Base-by-base conservation (phyloP, 2,888 invertebrate species). In the Isotomurus palustris region DNA sequence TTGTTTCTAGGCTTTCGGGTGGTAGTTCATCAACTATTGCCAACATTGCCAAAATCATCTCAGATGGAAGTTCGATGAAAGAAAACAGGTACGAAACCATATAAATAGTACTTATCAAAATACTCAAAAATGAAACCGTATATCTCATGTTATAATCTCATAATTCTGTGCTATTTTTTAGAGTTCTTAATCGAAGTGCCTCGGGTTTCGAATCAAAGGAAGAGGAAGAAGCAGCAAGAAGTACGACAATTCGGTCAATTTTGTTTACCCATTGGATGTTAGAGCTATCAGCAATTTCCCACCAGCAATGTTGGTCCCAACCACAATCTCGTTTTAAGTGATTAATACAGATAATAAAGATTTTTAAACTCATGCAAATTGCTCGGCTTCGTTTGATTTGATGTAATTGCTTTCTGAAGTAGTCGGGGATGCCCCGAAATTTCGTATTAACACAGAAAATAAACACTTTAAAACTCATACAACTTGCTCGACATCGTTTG, bases 191-290 rank as follows among this genome's bases (percentile, higher is more conserved):
- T 24, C 36, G 54, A 47, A 14, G 51, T 4, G 25, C 54, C 27
- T 3, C 54, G 6, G 40, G 49, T 8, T 58, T 55, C 52, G 38
- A 54, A 44, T 53, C 24, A n/a, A 58, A 58, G 5, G 61, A 60
- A 52, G 53, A 59, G 32, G 60, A 58, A 43, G 44, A 56, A 17
- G 38, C 52, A 8, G 53, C 62, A 21, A 53, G 54, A 45, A 27
- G 60, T n/a, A 64, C 64, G 61, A 61, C 59, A n/a, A 50, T 62
- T 17, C 36, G 67, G 36, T 49, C 60, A n/a, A 62, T 68, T 12
- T 49, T 64, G 2, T 70, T 70, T 50, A 55, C 67, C 5, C 70
- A 70, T 51, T 70, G 70, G 70, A 41, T 68, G 35, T 56, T 70
- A 21, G 70, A 70, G 56, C 38, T 70, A n/a, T 64, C 56, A n/a